Percentiles rank a stretch among this genome's conserved stretches.
phyloP scores from a whole-genome alignment of 2,797 vertebrate genomes.

The Periophthalmus magnuspinnatus region DNA sequence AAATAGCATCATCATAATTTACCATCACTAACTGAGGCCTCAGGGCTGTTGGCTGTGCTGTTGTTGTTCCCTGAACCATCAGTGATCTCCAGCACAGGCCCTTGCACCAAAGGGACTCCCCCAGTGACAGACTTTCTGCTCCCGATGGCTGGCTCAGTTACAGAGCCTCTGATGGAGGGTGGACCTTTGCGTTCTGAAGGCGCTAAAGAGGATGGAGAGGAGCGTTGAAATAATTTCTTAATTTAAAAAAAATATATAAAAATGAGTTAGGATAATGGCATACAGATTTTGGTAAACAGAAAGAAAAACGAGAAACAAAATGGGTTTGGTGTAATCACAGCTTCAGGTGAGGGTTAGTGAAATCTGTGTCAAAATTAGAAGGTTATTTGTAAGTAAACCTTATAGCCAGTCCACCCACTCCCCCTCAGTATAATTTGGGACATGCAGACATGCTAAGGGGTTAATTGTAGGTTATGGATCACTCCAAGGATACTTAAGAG shows the following conservation, averaged over 20 bases:
- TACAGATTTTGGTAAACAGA: slow-evolving; percentile 21
- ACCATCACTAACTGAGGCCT: slow-evolving; percentile 64
- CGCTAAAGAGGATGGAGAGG: slow-evolving; percentile 29
- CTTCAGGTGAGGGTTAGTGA: slow-evolving; percentile 56
- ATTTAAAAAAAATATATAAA: neutral
- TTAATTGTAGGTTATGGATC: slow-evolving; percentile 72
- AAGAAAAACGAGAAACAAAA: slow-evolving; percentile 31
- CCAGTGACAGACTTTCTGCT: slow-evolving; percentile 49
- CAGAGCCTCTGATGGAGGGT: slow-evolving; percentile 25
- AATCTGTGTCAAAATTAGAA: slow-evolving; percentile 20
- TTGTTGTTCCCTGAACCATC: slow-evolving; percentile 54
- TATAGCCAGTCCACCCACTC: slow-evolving; percentile 29
- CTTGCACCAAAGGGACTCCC: slow-evolving; percentile 10
- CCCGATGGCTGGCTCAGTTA: slow-evolving; percentile 31
- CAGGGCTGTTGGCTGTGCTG: slow-evolving; percentile 53
- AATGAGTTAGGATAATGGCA: slow-evolving; percentile 6
- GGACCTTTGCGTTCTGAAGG: slow-evolving; percentile 53
- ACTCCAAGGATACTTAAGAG: slow-evolving; percentile 53
- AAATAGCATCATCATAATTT: neutral
- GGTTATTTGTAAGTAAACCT: slow-evolving; percentile 19
- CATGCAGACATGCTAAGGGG: slow-evolving; percentile 79
- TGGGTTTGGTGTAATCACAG: slow-evolving; percentile 48
- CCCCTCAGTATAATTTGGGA: slow-evolving; percentile 53
- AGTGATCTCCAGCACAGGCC: slow-evolving; percentile 39
- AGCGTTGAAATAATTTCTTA: neutral